Evolutionary conservation across 2,113 vertebrate species (phyloP), one percentile per base, ranked within the genome.

Genomic region (Polyodon spathula): DNA sequence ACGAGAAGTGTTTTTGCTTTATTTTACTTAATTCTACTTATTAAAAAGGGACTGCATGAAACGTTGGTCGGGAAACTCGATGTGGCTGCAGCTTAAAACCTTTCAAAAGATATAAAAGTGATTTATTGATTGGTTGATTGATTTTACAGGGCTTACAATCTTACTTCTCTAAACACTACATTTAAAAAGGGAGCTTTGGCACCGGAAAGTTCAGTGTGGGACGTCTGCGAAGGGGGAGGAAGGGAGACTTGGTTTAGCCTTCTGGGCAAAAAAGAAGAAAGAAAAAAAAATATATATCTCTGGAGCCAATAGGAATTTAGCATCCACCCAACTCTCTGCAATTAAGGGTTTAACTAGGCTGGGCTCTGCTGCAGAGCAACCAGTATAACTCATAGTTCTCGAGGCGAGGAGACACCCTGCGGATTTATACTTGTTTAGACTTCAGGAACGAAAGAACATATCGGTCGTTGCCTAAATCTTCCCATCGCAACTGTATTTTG

Each of bases 261-360:
- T 72, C 67, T 82, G 91, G 86, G 80, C 83, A 84, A 77, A 48
- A 60, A 46, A 51, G 27, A 27, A 27, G 61, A 66, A 37, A 46
- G 56, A 57, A 61, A 58, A 63, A 41, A 52, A 43, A 67, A 27
- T 27, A 27, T 27, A 27, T 27, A 68, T 66, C 70, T 62, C 74
- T 62, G 67, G 76, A 93, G 89, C 95, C 95, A 97, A 95, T 97
- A 75, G 83, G 91, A 84, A 79, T 70, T 75, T 74, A 76, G 86
- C 76, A 81, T 87, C 87, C 84, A 87, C 84, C 85, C 86, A 77
- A 74, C 2, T 76, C 86, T 88, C 84, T 90, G 84, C 92, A 93
- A 95, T 92, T 87, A 86, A 86, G 82, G 82, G 85, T 91, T 89
- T 78, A 88, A 86, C 89, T 81, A 76, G 74, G 73, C 78, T 69